These are phyloP conservation scores for Tympanuchus pallidicinctus DNA, from an alignment of 2,113 vertebrate genomes.

Conservation along the genomic window DNA sequence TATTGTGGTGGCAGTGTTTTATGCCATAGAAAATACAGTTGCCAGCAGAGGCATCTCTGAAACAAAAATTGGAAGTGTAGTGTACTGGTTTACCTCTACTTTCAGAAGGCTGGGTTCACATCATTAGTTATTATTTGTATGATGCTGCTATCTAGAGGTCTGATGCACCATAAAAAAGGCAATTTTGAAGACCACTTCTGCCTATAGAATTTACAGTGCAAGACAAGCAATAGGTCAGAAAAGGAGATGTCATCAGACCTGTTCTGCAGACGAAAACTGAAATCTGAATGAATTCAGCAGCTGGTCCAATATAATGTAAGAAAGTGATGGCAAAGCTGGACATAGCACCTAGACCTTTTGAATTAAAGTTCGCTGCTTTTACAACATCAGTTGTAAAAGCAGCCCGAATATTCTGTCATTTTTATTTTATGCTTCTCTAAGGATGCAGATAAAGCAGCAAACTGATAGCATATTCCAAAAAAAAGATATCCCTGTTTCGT, in stretches of 20 bases:
- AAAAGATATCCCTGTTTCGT: not conserved
- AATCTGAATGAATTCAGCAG: not conserved
- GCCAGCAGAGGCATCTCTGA: not conserved
- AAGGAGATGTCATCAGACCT: not conserved
- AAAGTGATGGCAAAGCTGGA: not conserved
- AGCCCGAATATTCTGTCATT: not conserved
- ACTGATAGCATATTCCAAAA: not conserved
- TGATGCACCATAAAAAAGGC: not conserved
- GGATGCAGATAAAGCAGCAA: not conserved
- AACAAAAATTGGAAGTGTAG: not conserved
- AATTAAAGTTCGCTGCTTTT: not conserved
- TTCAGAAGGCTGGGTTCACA: not conserved
- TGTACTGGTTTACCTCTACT: not conserved
- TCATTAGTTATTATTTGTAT: constrained; percentile 42
- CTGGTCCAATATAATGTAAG: not conserved
- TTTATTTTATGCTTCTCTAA: not conserved
- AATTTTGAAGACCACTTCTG: not conserved
- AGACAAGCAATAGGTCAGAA: not conserved
- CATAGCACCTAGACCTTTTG: not conserved
- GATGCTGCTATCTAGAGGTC: constrained; percentile 50
- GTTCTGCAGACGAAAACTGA: not conserved
- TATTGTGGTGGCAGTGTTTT: not conserved
- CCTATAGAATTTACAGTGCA: not conserved
- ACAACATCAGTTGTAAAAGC: not conserved
- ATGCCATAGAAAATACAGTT: not conserved